These are phyloP conservation scores for Pipistrellus nathusii DNA, from an alignment of 2,797 vertebrate genomes.

Conservation along the genomic window DNA sequence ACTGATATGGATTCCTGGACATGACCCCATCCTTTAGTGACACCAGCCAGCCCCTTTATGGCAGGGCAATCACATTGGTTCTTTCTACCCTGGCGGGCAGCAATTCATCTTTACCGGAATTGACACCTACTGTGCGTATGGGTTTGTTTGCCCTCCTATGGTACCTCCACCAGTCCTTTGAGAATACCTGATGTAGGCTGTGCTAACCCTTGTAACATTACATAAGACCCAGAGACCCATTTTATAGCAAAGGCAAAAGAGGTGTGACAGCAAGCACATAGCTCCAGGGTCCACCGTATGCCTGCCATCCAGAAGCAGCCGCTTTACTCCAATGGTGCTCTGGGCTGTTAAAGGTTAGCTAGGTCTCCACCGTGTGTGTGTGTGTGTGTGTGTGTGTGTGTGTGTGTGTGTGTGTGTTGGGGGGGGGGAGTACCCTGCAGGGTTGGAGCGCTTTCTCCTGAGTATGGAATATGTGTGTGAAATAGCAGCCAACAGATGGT, in stretches of 20 bases:
- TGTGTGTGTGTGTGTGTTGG: too few species aligned
- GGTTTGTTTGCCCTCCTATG: background rate
- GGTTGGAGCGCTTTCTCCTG: background rate
- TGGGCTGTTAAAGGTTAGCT: background rate
- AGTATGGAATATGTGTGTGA: background rate
- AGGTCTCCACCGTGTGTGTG: background rate
- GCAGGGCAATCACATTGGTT: background rate
- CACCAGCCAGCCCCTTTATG: background rate
- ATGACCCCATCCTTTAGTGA: background rate
- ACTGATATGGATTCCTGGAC: background rate
- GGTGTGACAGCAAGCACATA: background rate
- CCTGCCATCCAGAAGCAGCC: background rate
- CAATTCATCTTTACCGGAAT: background rate
- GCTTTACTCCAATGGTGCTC: background rate
- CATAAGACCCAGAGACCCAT: background rate
- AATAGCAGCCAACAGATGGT: background rate
- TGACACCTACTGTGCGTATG: background rate
- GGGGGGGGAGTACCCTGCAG: background rate
- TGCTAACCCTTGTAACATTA: constrained; percentile 5
- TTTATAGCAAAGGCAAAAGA: constrained; percentile 3
- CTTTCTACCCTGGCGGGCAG: background rate
- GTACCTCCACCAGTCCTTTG: constrained; percentile 15
- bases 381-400: too few species aligned
- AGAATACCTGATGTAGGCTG: background rate
- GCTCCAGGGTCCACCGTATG: background rate